phyloP scores from a whole-genome alignment of 2,888 invertebrate species.

The Aporophyla nigra region DNA sequence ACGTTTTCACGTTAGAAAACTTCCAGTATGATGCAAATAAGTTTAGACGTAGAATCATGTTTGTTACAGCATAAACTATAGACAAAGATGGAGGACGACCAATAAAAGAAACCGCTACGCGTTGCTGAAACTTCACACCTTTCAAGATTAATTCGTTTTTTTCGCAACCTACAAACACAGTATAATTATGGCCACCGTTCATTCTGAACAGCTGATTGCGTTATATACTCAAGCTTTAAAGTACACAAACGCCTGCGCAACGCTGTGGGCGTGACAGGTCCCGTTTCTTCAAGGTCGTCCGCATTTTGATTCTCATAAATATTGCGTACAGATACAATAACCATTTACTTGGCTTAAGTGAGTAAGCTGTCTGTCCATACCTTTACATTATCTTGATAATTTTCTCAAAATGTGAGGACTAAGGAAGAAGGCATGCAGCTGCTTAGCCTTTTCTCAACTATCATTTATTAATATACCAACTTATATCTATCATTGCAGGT shows the following conservation, averaged over 20 bases:
- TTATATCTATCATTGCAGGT: no score
- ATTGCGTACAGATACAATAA: slow-evolving; percentile 42
- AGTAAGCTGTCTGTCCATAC: background rate
- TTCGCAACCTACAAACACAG: slow-evolving; percentile 12
- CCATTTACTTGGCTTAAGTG: slow-evolving; percentile 4
- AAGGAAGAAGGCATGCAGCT: no score
- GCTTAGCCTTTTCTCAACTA: no score
- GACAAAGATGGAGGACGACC: background rate
- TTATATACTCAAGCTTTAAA: slow-evolving; percentile 37
- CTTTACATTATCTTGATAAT: background rate
- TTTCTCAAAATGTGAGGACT: background rate
- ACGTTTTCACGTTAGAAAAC: no score
- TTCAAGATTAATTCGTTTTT: background rate
- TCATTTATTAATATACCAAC: no score
- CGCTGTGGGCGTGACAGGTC: slow-evolving; percentile 30
- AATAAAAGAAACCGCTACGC: no score
- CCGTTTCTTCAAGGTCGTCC: slow-evolving; percentile 59
- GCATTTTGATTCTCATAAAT: slow-evolving; percentile 45
- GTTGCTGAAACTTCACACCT: background rate
- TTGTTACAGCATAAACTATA: background rate
- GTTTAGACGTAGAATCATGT: no score
- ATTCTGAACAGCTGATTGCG: slow-evolving; percentile 53
- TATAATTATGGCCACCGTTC: background rate
- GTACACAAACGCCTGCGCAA: slow-evolving; percentile 50
- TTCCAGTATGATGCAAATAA: no score